Conservation (phyloP, 2,113 vertebrate genomes). For the Trogon surrucura region DNA sequence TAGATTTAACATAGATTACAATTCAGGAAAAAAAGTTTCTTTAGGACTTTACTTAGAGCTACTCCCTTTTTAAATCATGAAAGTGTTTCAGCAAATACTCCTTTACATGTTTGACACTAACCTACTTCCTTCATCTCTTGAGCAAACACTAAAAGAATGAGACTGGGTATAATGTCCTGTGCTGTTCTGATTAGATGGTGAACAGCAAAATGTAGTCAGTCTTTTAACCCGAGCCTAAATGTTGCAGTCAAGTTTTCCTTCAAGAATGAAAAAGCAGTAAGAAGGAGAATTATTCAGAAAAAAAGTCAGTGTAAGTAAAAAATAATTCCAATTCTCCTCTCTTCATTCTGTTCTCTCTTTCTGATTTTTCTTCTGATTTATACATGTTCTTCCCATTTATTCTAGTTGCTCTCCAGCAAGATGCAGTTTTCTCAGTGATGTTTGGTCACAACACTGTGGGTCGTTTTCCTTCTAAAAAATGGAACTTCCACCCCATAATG, state of each 20-base stretch:
- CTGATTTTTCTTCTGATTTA: background rate
- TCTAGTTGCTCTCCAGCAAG: background rate
- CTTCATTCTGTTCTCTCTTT: background rate
- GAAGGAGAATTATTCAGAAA: background rate
- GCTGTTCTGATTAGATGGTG: constrained; percentile 30
- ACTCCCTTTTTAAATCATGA: background rate
- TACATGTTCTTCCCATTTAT: background rate
- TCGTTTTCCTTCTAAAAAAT: background rate
- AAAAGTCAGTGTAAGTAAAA: background rate
- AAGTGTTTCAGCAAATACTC: background rate
- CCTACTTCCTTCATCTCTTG: constrained; percentile 38
- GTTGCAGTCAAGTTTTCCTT: background rate
- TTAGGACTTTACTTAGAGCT: background rate
- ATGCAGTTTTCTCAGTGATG: background rate
- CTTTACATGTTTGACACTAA: background rate
- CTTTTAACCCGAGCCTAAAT: background rate
- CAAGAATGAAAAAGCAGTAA: background rate
- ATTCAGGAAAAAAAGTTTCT: background rate
- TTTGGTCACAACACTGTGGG: background rate
- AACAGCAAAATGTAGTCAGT: background rate
- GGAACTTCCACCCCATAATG: background rate
- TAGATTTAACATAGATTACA: background rate
- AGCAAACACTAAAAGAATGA: constrained; percentile 6
- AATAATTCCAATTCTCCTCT: background rate
- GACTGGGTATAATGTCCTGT: background rate